Conservation (phyloP, 2,888 invertebrate genomes). For the Seira ritae region DNA sequence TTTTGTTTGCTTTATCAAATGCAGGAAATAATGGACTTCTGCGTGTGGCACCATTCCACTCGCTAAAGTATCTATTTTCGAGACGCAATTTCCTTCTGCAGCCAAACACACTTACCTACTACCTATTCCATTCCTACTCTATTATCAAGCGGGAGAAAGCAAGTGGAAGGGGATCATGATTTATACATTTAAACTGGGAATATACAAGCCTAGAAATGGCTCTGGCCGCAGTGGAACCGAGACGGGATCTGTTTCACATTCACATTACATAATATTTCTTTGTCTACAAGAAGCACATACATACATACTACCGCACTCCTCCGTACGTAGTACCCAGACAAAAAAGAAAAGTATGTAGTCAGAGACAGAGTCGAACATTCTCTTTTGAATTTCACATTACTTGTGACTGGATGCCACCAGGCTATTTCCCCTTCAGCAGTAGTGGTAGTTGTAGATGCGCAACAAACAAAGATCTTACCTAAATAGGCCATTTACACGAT, state of each 20-base stretch:
- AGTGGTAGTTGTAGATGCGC: too few species aligned
- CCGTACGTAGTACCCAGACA: not conserved
- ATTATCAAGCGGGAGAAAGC: not conserved
- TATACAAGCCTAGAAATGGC: not conserved
- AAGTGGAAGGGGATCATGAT: slow-evolving; percentile 35
- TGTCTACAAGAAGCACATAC: not conserved
- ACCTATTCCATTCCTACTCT: not conserved
- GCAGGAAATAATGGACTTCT: too few species aligned
- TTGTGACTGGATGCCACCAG: slow-evolving; percentile 15
- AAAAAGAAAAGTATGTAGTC: too few species aligned
- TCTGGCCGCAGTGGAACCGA: too few species aligned
- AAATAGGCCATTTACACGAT: slow-evolving; percentile 58
- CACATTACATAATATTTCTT: not conserved
- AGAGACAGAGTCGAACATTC: not conserved
- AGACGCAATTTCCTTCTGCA: not conserved
- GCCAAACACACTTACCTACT: not conserved
- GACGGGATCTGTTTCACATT: too few species aligned
- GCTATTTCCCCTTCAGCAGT: too few species aligned
- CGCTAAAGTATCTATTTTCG: not conserved
- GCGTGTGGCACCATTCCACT: not conserved
- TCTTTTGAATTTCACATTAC: slow-evolving; percentile 30
- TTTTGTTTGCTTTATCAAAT: too few species aligned
- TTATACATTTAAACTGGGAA: slow-evolving; percentile 30
- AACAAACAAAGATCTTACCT: too few species aligned
- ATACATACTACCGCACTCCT: not conserved